Evolutionary conservation across 2,113 vertebrate species (phyloP), one percentile per base, ranked within the genome.

Genomic region (Apteryx owenii): DNA sequence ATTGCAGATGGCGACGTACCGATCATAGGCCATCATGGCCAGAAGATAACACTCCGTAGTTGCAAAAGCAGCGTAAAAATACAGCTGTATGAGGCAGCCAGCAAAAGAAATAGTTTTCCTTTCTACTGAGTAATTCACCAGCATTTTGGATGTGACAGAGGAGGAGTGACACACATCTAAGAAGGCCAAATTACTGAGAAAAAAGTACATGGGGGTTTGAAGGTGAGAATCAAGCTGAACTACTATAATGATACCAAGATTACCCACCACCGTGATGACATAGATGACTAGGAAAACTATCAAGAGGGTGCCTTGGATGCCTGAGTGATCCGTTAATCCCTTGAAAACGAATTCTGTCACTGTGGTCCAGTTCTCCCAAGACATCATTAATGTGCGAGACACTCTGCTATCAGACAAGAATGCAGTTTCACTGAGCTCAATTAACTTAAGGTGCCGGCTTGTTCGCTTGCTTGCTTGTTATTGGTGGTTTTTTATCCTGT

Each of bases 161-260:
- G 84, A 96, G 29, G 90, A 92, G 82, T 90, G 95, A 13, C 90
- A 85, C 42, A 96, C 84, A n/a, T 97, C 93, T 29, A 95, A 81
- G 69, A 96, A 82, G 54, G 89, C 85, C 81, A 97, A 31, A 23
- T 94, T 91, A 71, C 84, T 68, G 38, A 97, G 95, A 14, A 97
- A 97, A 77, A 96, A 96, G 58, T 96, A 96, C 96, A 94, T 93
- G 8, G 94, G 80, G 2, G 58, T 96, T 10, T 91, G 96, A 14
- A 97, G 70, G 14, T 1, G 50, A 26, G 92, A 61, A n/a, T 94
- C 42, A 2, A 94, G 31, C 19, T 81, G 70, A n/a, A 87, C 95
- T 29, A 94, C 13, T 28, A 85, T 12, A 20, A 95, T 95, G 73
- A 97, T 76, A 17, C 91, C 69, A 28, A 97, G 38, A 44, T 97